Evolutionary conservation across 2,113 vertebrate genomes (phyloP), one percentile per base, ranked within the genome.

Genomic region (Xyliphius kryptos): DNA sequence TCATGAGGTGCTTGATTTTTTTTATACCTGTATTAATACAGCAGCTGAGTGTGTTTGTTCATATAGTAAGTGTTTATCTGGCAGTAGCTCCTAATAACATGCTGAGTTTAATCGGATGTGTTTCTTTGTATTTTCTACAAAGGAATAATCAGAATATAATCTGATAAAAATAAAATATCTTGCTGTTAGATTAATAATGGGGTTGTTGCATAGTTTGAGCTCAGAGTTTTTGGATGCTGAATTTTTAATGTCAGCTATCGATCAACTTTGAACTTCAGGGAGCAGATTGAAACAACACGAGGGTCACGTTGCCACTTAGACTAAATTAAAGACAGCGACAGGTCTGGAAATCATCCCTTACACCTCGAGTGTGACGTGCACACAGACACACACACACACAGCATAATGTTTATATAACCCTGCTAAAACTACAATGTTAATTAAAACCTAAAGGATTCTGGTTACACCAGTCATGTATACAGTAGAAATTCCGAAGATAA

Each of bases 361-460:
- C 76, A 75, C 26, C 26, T 32, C 26, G 7, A 32, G 4, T 32
- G 26, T 32, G 75, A 78, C 70, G 68, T 64, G 21, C 74, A 72
- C 69, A 70, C 71, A 77, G 79, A 72, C 71, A 63, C 72, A 65
- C 74, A 55, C 70, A 63, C 72, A 68, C 74, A 55, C 74, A 56
- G 50, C 48, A 26, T 74, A 68, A 74, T 86, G 79, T 88, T 90
- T 89, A 73, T 21, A 47, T 88, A 88, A 90, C 86, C 87, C 83
- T 82, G 77, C 67, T 40, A 69, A 83, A 86, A 75, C 83, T 83
- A 72, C 74, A 66, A 77, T 84, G 71, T 82, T 90, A 89, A 88
- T 81, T 81, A 79, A 88, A 80, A 78, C 76, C 78, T 81, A 86
- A 85, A 82, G 79, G 81, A 85, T 87, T 86, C 85, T 79, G 63